Evolutionary conservation across 2,113 vertebrate genomes (phyloP).

Genomic region (Triplophysa rosa): DNA sequence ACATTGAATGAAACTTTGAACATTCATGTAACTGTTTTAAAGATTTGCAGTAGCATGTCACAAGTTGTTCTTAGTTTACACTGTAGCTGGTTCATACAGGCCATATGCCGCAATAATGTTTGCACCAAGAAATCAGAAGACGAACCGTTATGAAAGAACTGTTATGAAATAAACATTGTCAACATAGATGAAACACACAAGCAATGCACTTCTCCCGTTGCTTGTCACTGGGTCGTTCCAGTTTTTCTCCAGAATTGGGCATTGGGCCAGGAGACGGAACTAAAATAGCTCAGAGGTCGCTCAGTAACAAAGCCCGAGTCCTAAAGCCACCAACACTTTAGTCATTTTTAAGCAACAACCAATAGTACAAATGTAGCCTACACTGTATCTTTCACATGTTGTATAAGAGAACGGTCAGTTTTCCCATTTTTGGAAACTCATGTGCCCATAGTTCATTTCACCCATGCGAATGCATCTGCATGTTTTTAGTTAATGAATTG

Average conservation of each 20-base stretch:
- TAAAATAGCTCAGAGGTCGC: constrained; percentile 49
- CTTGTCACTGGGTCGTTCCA: constrained; percentile 52
- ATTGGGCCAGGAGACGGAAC: no score
- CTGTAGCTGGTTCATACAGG: no score
- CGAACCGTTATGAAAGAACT: not conserved
- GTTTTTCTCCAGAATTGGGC: constrained; percentile 32
- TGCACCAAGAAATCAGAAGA: no score
- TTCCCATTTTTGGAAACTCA: not conserved
- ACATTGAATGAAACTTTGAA: no score
- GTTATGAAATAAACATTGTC: not conserved
- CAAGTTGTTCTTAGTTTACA: no score
- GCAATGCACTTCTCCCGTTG: not conserved
- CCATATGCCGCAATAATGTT: no score
- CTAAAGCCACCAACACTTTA: constrained; percentile 14
- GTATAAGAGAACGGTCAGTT: no score
- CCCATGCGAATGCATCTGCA: constrained; percentile 31
- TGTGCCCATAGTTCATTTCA: constrained; percentile 28
- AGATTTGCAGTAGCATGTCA: no score
- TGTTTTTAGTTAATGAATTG: constrained; percentile 56
- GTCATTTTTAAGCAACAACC: no score
- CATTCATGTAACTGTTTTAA: no score
- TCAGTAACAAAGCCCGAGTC: constrained; percentile 13
- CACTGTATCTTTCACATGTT: not conserved
- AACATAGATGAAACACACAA: not conserved
- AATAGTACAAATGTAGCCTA: no score